Conservation (phyloP, 2,888 invertebrate species). For the Hypselothyrea guttata region DNA sequence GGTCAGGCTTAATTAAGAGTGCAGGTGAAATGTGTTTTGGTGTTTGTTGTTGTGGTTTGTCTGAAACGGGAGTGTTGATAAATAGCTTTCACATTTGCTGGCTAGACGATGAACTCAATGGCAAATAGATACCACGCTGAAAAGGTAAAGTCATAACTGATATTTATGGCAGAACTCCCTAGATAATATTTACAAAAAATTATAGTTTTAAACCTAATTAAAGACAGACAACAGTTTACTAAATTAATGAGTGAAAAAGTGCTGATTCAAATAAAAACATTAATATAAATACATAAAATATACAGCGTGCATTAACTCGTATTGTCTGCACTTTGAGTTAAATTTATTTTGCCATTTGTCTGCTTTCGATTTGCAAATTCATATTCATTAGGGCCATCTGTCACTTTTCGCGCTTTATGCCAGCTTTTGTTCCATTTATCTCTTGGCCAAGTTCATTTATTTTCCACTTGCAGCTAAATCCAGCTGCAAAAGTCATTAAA, state of each 20-base stretch:
- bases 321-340: too few relatives aligned
- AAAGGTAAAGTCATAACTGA: neutral
- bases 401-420: constrained; percentile 31
- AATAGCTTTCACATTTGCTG: constrained; percentile 35
- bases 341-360: neutral
- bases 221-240: too few relatives aligned
- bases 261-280: too few relatives aligned
- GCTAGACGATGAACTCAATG: constrained; percentile 31
- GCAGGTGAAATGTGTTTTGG: constrained; percentile 23
- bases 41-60: constrained; percentile 17
- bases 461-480: constrained; percentile 20
- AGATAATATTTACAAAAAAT: too few relatives aligned
- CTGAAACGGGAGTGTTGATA: constrained; percentile 24
- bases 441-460: constrained; percentile 39
- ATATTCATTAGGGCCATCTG: constrained; percentile 38
- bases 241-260: too few relatives aligned
- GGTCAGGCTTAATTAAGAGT: constrained; percentile 52
- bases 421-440: constrained; percentile 24
- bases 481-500: constrained; percentile 39
- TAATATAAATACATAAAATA: too few relatives aligned
- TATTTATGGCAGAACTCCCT: too few relatives aligned
- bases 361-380: constrained; percentile 21
- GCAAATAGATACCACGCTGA: constrained; percentile 3
- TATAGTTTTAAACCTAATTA: too few relatives aligned
- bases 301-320: too few relatives aligned